These are phyloP conservation scores for Pterocles burchelli DNA, from an alignment of 2,113 vertebrate species.

Conservation along the genomic window DNA sequence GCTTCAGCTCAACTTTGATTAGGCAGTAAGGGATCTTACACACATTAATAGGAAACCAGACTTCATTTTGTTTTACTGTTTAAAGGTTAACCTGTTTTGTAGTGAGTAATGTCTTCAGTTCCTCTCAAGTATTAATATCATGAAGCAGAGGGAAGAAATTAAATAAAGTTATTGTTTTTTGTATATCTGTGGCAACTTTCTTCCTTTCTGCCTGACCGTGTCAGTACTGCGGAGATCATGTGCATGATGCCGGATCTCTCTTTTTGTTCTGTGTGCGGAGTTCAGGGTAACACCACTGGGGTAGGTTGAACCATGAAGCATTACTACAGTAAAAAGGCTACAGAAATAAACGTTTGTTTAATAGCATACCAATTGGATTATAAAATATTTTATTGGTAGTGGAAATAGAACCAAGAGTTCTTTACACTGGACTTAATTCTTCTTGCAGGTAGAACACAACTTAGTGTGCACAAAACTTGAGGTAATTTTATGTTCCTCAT, in stretches of 20 bases:
- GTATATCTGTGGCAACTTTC: neutral
- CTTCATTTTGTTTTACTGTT: neutral
- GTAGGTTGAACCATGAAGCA: neutral
- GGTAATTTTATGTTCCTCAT: neutral
- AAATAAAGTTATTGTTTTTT: neutral
- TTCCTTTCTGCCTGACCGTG: neutral
- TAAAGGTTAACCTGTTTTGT: neutral
- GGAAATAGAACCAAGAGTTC: neutral
- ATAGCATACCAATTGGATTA: neutral
- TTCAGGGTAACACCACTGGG: neutral
- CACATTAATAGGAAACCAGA: neutral
- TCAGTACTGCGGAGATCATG: fast-evolving
- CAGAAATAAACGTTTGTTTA: neutral
- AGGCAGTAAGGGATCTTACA: neutral
- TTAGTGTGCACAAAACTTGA: fast-evolving
- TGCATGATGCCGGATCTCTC: neutral
- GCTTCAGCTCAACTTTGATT: neutral
- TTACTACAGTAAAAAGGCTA: neutral
- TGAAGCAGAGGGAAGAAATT: neutral
- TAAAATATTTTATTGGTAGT: neutral
- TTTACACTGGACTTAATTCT: neutral
- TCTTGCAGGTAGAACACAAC: neutral
- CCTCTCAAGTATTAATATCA: neutral
- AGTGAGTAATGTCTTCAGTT: neutral
- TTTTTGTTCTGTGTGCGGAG: neutral